These are phyloP conservation scores for Platysteira castanea DNA, from an alignment of 2,113 vertebrate genomes.

Conservation along the genomic window DNA sequence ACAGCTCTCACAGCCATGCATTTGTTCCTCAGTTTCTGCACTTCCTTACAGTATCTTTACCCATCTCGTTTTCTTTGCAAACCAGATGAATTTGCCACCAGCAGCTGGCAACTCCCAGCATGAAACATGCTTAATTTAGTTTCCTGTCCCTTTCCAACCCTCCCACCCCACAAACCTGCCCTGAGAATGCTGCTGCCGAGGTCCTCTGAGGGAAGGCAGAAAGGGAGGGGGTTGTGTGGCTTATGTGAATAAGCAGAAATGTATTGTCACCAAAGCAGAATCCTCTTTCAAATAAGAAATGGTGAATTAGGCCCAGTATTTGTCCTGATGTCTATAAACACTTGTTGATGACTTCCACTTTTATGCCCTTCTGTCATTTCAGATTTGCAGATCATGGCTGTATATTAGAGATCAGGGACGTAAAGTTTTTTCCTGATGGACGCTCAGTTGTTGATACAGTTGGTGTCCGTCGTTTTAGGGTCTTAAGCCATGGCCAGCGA, in stretches of 20 bases:
- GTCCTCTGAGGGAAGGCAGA: conserved; percentile 8
- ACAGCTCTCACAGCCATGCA: neutral
- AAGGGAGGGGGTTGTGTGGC: conserved; percentile 48
- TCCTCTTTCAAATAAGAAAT: conserved; percentile 10
- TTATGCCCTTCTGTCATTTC: conserved; percentile 58
- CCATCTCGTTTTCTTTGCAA: neutral
- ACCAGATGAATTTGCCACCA: neutral
- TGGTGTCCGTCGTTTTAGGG: conserved; percentile 84
- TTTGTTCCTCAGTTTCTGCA: neutral
- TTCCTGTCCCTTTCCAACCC: neutral
- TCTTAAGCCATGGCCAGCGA: conserved; percentile 85
- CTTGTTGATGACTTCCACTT: conserved; percentile 43
- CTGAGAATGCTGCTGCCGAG: neutral
- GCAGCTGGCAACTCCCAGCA: neutral
- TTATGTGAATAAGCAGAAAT: neutral
- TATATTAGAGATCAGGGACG: conserved; percentile 89
- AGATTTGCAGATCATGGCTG: conserved; percentile 90
- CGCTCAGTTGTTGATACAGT: conserved; percentile 89
- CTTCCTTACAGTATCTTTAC: neutral
- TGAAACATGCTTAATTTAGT: neutral
- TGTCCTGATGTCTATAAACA: conserved; percentile 51
- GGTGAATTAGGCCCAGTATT: conserved; percentile 53
- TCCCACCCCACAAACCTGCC: neutral
- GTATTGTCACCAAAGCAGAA: conserved; percentile 27
- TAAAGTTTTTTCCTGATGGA: conserved; percentile 90